Conservation (phyloP, 1,140 invertebrate species). For the Drosophila bocqueti region DNA sequence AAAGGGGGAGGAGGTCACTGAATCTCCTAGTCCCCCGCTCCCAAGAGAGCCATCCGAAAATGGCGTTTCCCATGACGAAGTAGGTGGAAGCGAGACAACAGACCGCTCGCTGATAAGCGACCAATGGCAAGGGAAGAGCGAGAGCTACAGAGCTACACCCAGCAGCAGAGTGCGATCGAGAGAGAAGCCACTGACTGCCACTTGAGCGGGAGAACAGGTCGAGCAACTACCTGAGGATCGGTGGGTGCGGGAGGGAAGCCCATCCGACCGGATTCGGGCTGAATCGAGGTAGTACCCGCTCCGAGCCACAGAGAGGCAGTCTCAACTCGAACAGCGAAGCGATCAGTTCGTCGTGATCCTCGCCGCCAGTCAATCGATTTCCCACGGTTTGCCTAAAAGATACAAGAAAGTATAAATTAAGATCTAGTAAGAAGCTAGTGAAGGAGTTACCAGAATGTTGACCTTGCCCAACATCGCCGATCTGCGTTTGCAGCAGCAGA, state of each 20-base stretch:
- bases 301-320: slow-evolving; percentile 52
- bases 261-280: slow-evolving; percentile 69
- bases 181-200: slow-evolving; percentile 14
- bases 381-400: neutral
- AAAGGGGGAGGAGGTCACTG: slow-evolving; percentile 18
- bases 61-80: slow-evolving; percentile 46
- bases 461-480: slow-evolving; percentile 81
- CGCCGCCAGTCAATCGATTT: slow-evolving; percentile 6
- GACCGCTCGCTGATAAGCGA: slow-evolving; percentile 22
- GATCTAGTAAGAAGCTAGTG: neutral
- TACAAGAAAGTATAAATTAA: neutral
- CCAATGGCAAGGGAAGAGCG: slow-evolving; percentile 50
- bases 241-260: slow-evolving; percentile 24
- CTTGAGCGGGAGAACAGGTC: slow-evolving; percentile 66
- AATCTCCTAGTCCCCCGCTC: slow-evolving; percentile 6
- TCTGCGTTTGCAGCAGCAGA: slow-evolving; percentile 82
- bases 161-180: slow-evolving; percentile 12
- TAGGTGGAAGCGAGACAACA: slow-evolving; percentile 50
- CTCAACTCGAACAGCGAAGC: slow-evolving; percentile 62
- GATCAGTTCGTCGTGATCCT: slow-evolving; percentile 57
- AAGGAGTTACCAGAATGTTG: slow-evolving; percentile 57
- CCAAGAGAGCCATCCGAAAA: slow-evolving; percentile 46
- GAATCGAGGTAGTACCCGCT: slow-evolving; percentile 53
- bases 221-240: slow-evolving; percentile 64
- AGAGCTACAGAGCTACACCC: slow-evolving; percentile 15